Conservation (phyloP, 92 coral and sea anemone species). For the Phenganax stokvisi region DNA sequence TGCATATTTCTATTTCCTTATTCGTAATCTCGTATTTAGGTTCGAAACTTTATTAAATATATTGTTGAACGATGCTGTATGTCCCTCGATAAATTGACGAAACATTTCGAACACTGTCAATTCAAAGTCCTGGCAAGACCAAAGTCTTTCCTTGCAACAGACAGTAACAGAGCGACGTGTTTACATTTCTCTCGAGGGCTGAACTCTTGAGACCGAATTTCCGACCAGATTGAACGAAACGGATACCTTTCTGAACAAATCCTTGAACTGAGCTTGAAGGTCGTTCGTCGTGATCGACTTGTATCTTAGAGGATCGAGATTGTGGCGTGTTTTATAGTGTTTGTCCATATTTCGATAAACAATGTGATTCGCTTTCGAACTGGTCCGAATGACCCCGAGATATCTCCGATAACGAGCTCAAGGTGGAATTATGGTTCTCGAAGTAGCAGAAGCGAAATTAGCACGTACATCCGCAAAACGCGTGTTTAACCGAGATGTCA, state of each 20-base stretch:
- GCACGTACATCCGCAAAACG: slow-evolving; percentile 19
- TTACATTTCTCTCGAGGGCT: neutral
- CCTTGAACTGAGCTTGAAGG: too few species aligned
- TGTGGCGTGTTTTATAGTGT: too few species aligned
- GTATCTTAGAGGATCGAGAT: too few species aligned
- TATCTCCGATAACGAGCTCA: neutral
- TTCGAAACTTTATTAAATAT: neutral
- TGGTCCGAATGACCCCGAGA: neutral
- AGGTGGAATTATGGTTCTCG: neutral
- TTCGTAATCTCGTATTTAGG: too few species aligned
- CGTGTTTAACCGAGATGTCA: slow-evolving; percentile 12
- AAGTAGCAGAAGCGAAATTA: slow-evolving; percentile 11
- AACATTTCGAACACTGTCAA: neutral
- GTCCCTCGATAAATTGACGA: neutral
- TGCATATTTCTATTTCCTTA: too few species aligned
- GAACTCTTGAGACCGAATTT: neutral
- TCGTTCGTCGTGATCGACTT: too few species aligned
- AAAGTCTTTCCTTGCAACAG: neutral
- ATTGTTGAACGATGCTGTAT: neutral
- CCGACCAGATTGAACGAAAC: too few species aligned
- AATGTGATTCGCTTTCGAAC: neutral
- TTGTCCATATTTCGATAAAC: neutral
- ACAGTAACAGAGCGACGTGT: neutral
- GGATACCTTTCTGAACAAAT: too few species aligned
- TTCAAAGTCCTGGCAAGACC: neutral